A percentile compares a stretch with the other conserved stretches of the same genome.
phyloP scores from a whole-genome alignment of 2,888 invertebrate species.

The Catocala sponsa region DNA sequence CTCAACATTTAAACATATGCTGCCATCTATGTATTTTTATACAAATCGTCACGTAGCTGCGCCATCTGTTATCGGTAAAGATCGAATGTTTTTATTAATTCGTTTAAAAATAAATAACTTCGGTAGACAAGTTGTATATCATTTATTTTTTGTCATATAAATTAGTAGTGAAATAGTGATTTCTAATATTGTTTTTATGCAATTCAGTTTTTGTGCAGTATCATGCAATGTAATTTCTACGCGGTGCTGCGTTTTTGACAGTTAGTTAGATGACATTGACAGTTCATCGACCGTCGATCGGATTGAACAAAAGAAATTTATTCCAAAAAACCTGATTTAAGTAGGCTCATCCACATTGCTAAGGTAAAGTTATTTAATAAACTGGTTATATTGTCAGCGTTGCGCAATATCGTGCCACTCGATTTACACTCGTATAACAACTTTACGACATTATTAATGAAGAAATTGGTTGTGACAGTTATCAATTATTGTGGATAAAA shows the following conservation, averaged over 20 bases:
- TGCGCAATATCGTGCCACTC: constrained; percentile 35
- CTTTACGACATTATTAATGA: constrained; percentile 14
- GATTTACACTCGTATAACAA: constrained; percentile 23
- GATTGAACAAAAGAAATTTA: constrained; percentile 48
- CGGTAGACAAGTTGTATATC: no score
- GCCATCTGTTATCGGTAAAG: no score
- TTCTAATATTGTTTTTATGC: no score
- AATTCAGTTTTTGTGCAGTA: no score
- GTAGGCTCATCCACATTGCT: constrained; percentile 50
- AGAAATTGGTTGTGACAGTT: constrained; percentile 29
- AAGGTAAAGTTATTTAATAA: constrained; percentile 59
- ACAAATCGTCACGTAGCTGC: no score
- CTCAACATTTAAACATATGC: no score
- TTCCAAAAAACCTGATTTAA: constrained; percentile 49
- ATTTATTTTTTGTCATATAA: constrained; percentile 18
- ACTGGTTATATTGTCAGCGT: constrained; percentile 54
- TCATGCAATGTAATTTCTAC: no score
- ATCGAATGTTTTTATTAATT: no score
- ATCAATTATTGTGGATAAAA: constrained; percentile 34
- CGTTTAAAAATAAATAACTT: no score
- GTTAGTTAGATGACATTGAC: constrained; percentile 42
- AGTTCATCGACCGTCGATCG: constrained; percentile 49
- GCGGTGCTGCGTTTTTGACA: constrained; percentile 11
- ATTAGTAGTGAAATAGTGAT: constrained; percentile 10
- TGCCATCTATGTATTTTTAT: no score